These are phyloP conservation scores for Meteorus sp. DNA, from an alignment of 1,140 invertebrate genomes.

Conservation along the genomic window DNA sequence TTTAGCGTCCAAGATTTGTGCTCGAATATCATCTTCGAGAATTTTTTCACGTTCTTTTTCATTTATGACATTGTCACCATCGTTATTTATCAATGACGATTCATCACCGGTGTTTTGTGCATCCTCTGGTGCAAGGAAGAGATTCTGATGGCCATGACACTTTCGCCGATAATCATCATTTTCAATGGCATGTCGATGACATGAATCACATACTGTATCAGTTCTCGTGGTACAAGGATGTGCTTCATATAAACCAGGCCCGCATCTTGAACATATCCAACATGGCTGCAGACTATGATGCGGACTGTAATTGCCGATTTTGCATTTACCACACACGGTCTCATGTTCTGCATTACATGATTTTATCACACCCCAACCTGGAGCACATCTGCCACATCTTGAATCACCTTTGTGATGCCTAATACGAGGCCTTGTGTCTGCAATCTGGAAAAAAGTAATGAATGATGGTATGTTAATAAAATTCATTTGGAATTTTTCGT, in stretches of 20 bases:
- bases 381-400: conserved; percentile 53
- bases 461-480: too few species aligned
- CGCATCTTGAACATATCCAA: conserved; percentile 59
- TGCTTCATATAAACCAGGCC: conserved; percentile 57
- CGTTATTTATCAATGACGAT: conserved; percentile 51
- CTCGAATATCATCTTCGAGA: conserved; percentile 44
- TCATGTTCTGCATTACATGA: conserved; percentile 46
- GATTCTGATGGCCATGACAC: conserved; percentile 39
- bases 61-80: conserved; percentile 26
- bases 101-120: conserved; percentile 50
- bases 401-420: conserved; percentile 49
- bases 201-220: conserved; percentile 61
- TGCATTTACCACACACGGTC: conserved; percentile 55
- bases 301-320: conserved; percentile 53
- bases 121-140: conserved; percentile 55
- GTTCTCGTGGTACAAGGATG: conserved; percentile 50
- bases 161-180: conserved; percentile 50
- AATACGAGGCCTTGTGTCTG: conserved; percentile 45
- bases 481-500: conserved; percentile 14
- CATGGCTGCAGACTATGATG: conserved; percentile 56
- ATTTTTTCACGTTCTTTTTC: conserved; percentile 39
- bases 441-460: conserved; percentile 38
- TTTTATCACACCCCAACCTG: conserved; percentile 56
- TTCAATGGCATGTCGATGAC: conserved; percentile 44
- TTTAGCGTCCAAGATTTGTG: conserved; percentile 24